Evolutionary conservation across 2,113 vertebrate genomes (phyloP).

Genomic region (Solea senegalensis): DNA sequence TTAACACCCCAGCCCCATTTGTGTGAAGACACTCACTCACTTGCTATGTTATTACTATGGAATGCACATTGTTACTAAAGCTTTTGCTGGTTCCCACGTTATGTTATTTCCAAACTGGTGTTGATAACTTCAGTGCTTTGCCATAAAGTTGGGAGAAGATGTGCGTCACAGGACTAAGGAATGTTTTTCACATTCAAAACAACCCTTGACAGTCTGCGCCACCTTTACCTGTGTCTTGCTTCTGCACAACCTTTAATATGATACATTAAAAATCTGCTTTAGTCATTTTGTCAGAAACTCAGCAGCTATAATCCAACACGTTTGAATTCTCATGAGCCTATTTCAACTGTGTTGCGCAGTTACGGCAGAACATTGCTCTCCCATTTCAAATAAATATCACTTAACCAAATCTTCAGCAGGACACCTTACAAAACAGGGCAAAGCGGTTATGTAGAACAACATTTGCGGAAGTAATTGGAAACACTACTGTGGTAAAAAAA

Average conservation of each 20-base stretch:
- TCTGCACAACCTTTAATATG: too few relatives aligned
- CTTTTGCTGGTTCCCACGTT: not conserved
- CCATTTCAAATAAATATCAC: not conserved
- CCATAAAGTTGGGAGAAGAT: too few relatives aligned
- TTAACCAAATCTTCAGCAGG: not conserved
- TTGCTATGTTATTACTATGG: not conserved
- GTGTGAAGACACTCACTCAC: not conserved
- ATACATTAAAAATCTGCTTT: not conserved
- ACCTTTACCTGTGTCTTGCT: too few relatives aligned
- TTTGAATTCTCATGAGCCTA: not conserved
- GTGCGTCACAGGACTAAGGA: too few relatives aligned
- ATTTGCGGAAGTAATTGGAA: not conserved
- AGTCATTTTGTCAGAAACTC: not conserved
- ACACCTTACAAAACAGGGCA: not conserved
- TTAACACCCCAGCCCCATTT: not conserved
- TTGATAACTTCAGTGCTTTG: too few relatives aligned
- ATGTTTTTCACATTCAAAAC: too few relatives aligned
- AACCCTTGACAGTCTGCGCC: too few relatives aligned
- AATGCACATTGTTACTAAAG: not conserved
- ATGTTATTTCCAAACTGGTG: not conserved
- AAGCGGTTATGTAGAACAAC: not conserved
- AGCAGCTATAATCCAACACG: not conserved
- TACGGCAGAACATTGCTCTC: not conserved
- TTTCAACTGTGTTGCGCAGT: not conserved
- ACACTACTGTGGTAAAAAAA: not conserved